phyloP scores from a whole-genome alignment of 1,140 invertebrate genomes.

The Cydia pomonella region DNA sequence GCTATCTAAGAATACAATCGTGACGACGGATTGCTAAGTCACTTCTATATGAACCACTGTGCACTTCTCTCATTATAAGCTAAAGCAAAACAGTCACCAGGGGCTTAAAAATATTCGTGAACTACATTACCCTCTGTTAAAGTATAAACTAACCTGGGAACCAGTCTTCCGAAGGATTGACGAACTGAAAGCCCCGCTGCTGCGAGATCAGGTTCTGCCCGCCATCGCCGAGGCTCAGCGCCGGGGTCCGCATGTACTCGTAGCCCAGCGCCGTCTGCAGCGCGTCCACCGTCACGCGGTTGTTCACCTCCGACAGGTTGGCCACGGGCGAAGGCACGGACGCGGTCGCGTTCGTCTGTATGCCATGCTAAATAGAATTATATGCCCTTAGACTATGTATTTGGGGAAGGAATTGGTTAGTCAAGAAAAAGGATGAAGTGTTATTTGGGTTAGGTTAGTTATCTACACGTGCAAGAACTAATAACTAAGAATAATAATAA shows the following conservation, averaged over 20 bases:
- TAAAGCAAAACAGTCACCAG: too few relatives aligned
- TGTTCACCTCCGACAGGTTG: conserved; percentile 89
- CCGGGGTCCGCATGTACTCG: conserved; percentile 88
- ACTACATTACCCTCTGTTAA: too few relatives aligned
- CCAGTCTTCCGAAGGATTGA: conserved; percentile 93
- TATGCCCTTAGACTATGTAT: conserved; percentile 58
- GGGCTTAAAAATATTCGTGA: too few relatives aligned
- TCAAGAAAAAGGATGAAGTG: conserved; percentile 30
- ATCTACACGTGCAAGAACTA: background rate
- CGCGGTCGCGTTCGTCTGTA: conserved; percentile 89
- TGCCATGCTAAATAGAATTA: conserved; percentile 79
- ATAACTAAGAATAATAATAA: too few relatives aligned
- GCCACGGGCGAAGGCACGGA: conserved; percentile 90
- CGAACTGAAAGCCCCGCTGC: conserved; percentile 89
- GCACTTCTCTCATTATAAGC: too few relatives aligned
- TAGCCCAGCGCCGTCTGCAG: conserved; percentile 89
- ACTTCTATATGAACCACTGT: too few relatives aligned
- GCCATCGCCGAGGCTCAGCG: conserved; percentile 85
- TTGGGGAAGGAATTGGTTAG: conserved; percentile 47
- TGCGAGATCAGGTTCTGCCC: conserved; percentile 84
- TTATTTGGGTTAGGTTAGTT: conserved; percentile 33
- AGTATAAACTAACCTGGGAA: conserved; percentile 86
- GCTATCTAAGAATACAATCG: too few relatives aligned
- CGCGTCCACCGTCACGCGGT: conserved; percentile 84
- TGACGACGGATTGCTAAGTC: too few relatives aligned